These are phyloP conservation scores for Ptychobarbus kaznakovi DNA, from an alignment of 2,797 vertebrate genomes.

Conservation along the genomic window DNA sequence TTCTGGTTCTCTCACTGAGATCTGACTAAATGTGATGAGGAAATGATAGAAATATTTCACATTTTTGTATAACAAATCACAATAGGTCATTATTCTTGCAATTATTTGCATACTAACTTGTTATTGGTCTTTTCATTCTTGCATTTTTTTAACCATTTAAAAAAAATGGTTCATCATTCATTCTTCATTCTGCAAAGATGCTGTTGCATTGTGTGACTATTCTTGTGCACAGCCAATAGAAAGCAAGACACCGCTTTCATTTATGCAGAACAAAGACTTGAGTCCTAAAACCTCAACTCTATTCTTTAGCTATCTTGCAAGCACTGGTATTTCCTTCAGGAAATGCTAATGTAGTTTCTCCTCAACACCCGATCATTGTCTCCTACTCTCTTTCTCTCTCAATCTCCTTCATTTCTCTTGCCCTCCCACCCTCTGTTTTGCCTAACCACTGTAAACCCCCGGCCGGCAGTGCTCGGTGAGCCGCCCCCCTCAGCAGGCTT, in stretches of 20 bases:
- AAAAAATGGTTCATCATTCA: no score
- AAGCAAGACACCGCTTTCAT: neutral
- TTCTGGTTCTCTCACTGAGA: neutral
- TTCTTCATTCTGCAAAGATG: neutral
- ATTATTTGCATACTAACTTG: neutral
- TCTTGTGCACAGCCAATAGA: constrained; percentile 5
- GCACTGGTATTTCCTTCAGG: constrained; percentile 37
- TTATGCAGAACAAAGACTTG: constrained; percentile 6
- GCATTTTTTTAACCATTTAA: neutral
- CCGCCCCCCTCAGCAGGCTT: constrained; percentile 64
- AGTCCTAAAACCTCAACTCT: constrained; percentile 12
- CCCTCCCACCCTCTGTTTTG: constrained; percentile 62
- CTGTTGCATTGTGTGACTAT: constrained; percentile 13
- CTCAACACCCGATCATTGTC: constrained; percentile 47
- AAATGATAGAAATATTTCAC: neutral
- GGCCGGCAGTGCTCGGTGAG: constrained; percentile 62
- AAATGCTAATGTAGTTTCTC: constrained; percentile 42
- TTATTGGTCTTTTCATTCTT: neutral
- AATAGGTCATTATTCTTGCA: neutral
- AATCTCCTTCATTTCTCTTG: constrained; percentile 25
- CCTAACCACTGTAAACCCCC: constrained; percentile 67
- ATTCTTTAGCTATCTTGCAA: constrained; percentile 31
- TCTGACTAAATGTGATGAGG: neutral
- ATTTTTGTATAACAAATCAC: neutral
- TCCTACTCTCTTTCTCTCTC: constrained; percentile 53